A percentile compares a stretch with the other conserved stretches of the same genome.
phyloP scores from a whole-genome alignment of 92 coral and sea anemone species.

The Nematostella vectensis region DNA sequence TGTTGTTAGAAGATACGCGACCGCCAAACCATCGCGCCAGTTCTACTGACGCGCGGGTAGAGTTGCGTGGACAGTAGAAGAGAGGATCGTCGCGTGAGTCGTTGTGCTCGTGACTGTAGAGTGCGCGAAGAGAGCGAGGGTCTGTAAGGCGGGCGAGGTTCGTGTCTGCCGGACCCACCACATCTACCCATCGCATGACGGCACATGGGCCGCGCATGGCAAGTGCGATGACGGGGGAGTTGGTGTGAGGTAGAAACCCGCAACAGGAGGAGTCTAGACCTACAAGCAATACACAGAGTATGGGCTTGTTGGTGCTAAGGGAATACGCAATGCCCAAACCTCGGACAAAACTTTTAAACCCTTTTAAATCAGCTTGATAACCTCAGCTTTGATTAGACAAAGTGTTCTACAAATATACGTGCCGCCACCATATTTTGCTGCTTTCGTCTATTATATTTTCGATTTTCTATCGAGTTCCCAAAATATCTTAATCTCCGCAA shows the following conservation, averaged over 20 bases:
- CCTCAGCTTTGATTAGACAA: too few relatives aligned
- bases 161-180: conserved; percentile 80
- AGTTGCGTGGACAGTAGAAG: conserved; percentile 85
- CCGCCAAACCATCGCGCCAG: conserved; percentile 96
- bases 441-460: too few relatives aligned
- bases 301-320: neutral
- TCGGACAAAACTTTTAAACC: too few relatives aligned
- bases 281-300: neutral
- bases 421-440: too few relatives aligned
- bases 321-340: neutral
- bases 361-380: too few relatives aligned
- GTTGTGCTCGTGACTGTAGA: conserved; percentile 33
- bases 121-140: conserved; percentile 79
- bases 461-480: too few relatives aligned
- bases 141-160: conserved; percentile 70
- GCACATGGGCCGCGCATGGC: conserved; percentile 87
- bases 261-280: conserved; percentile 23
- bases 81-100: conserved; percentile 64
- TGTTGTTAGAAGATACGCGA: conserved; percentile 67
- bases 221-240: conserved; percentile 44
- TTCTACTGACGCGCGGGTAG: conserved; percentile 47
- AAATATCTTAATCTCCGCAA: too few relatives aligned
- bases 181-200: conserved; percentile 62
- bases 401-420: too few relatives aligned
- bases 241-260: conserved; percentile 11